Percentiles rank a stretch among this genome's conserved stretches.
phyloP scores from a whole-genome alignment of 2,797 vertebrate genomes.

The Trachops cirrhosus region DNA sequence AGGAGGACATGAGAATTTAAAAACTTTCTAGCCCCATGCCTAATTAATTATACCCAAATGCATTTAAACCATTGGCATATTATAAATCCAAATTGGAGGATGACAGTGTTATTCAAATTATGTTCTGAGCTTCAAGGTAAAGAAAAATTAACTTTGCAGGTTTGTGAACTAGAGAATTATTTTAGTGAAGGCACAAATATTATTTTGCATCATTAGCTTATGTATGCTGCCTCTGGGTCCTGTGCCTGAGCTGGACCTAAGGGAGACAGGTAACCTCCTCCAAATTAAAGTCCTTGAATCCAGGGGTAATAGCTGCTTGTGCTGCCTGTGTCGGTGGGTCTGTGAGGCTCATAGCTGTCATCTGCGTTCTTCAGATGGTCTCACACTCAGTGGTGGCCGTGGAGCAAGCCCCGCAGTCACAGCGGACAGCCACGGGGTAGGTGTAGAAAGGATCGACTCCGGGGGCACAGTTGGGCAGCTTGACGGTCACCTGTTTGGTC shows the following conservation, averaged over 20 bases:
- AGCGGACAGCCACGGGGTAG: slow-evolving; percentile 91
- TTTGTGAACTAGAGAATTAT: not conserved
- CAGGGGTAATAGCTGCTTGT: not conserved
- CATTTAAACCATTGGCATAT: not conserved
- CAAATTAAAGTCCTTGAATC: not conserved
- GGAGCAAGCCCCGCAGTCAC: slow-evolving; percentile 91
- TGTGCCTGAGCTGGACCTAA: not conserved
- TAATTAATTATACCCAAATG: not conserved
- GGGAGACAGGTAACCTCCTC: not conserved
- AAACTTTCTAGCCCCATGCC: not conserved
- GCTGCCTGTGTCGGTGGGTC: not conserved
- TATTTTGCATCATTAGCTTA: not conserved
- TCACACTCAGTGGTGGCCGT: slow-evolving; percentile 92
- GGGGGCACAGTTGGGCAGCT: slow-evolving; percentile 87
- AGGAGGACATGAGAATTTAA: not conserved
- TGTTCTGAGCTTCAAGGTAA: slow-evolving; percentile 22
- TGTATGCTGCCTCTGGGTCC: not conserved
- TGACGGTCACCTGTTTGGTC: slow-evolving; percentile 87
- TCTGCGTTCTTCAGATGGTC: slow-evolving; percentile 80
- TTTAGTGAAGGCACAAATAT: not conserved
- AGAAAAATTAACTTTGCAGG: not conserved
- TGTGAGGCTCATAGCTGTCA: not conserved
- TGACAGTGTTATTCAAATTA: not conserved
- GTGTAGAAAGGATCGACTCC: slow-evolving; percentile 88
- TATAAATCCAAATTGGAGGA: not conserved